These are phyloP conservation scores for Vulpes vulpes DNA, from an alignment of 2,113 vertebrate genomes.

Conservation along the genomic window DNA sequence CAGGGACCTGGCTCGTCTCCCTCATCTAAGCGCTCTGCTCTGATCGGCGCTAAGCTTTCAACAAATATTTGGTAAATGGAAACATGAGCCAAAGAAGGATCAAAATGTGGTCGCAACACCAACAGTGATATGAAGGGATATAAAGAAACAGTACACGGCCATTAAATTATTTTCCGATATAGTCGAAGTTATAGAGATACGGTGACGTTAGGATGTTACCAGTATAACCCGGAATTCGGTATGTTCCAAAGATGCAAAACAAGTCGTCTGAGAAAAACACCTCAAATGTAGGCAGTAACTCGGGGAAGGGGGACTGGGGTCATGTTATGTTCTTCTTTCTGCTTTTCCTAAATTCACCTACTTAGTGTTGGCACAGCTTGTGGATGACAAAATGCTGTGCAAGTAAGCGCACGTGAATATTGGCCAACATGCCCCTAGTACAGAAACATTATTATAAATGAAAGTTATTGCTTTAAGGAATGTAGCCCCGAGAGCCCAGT, in stretches of 20 bases:
- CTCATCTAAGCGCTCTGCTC: no score
- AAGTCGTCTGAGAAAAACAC: not conserved
- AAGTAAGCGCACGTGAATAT: not conserved
- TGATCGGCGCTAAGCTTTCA: no score
- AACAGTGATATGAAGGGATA: no score
- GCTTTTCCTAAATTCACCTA: not conserved
- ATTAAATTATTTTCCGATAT: not conserved
- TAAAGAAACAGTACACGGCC: not conserved
- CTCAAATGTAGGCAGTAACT: not conserved
- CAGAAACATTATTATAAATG: conserved; percentile 5
- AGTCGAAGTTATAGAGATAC: not conserved
- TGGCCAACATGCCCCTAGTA: not conserved
- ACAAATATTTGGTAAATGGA: not conserved
- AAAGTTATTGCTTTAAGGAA: conserved; percentile 23
- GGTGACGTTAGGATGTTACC: not conserved
- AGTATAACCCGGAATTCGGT: not conserved
- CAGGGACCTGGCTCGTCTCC: not conserved
- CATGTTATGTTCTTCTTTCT: not conserved
- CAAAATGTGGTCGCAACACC: not conserved
- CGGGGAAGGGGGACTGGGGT: not conserved
- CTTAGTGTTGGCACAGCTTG: not conserved
- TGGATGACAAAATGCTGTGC: not conserved
- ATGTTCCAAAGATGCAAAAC: not conserved
- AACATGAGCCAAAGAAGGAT: not conserved
- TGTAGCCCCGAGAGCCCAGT: not conserved